Evolutionary conservation across 2,113 vertebrate species (phyloP).

Genomic region (Porphyrio hochstetteri): DNA sequence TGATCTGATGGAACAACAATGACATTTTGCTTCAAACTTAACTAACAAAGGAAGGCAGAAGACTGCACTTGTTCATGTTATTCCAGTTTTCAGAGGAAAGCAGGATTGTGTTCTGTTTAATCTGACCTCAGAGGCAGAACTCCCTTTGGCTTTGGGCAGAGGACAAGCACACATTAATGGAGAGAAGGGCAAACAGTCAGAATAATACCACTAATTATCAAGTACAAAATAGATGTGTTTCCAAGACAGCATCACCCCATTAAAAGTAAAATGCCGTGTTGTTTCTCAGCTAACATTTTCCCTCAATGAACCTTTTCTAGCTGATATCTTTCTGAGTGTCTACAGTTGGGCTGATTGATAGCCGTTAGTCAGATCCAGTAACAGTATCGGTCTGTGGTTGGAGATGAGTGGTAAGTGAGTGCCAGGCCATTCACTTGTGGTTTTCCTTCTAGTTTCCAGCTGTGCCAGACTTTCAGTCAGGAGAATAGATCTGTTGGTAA

Average conservation of each 20-base stretch:
- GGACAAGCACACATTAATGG: background rate
- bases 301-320: conserved; percentile 13
- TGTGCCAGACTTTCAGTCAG: conserved; percentile 76
- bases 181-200: background rate
- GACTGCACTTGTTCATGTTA: background rate
- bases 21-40: background rate
- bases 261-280: background rate
- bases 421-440: conserved; percentile 80
- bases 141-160: background rate
- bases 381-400: conserved; percentile 80
- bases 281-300: conserved; percentile 27
- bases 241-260: background rate
- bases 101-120: background rate
- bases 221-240: background rate
- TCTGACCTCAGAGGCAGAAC: background rate
- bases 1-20: conserved; percentile 16
- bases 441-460: conserved; percentile 79
- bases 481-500: conserved; percentile 76
- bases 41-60: background rate
- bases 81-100: background rate
- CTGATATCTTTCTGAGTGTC: conserved; percentile 49
- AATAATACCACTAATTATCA: background rate
- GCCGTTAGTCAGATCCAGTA: conserved; percentile 82
- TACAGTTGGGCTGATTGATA: conserved; percentile 78
- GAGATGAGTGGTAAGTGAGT: conserved; percentile 72